Conservation (phyloP, 2,797 vertebrate genomes). For the Myotis planiceps region DNA sequence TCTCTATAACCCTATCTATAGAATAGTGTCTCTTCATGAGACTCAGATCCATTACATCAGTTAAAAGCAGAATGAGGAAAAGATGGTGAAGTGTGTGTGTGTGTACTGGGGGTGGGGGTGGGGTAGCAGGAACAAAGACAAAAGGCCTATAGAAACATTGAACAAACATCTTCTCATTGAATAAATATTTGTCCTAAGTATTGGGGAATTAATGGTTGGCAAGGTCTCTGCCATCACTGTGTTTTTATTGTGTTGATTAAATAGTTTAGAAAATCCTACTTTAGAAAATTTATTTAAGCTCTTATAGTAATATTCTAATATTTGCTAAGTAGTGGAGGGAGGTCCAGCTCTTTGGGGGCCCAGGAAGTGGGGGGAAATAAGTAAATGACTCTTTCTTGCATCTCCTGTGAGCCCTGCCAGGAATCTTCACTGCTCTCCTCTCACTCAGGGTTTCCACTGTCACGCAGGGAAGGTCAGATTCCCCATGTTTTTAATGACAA, state of each 20-base stretch:
- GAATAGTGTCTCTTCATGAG: background rate
- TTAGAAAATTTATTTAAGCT: background rate
- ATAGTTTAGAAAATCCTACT: background rate
- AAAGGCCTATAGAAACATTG: background rate
- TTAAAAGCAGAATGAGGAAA: background rate
- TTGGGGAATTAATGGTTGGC: background rate
- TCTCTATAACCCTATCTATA: background rate
- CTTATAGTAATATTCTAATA: background rate
- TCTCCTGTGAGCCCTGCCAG: background rate
- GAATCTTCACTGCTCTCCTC: too few relatives aligned
- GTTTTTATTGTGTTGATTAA: background rate
- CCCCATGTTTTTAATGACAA: conserved; percentile 8
- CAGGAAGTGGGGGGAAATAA: background rate
- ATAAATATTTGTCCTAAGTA: background rate
- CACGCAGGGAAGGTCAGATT: background rate
- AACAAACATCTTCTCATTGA: background rate
- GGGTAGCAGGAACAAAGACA: background rate
- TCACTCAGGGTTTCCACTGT: background rate
- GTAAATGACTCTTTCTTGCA: background rate
- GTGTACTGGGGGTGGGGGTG: background rate
- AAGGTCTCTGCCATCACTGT: background rate
- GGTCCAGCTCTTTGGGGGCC: background rate
- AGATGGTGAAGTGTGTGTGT: background rate
- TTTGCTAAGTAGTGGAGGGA: background rate
- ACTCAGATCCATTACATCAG: background rate